Evolutionary conservation across 1,140 invertebrate species (phyloP).

Genomic region (Zaprionus ornatus): DNA sequence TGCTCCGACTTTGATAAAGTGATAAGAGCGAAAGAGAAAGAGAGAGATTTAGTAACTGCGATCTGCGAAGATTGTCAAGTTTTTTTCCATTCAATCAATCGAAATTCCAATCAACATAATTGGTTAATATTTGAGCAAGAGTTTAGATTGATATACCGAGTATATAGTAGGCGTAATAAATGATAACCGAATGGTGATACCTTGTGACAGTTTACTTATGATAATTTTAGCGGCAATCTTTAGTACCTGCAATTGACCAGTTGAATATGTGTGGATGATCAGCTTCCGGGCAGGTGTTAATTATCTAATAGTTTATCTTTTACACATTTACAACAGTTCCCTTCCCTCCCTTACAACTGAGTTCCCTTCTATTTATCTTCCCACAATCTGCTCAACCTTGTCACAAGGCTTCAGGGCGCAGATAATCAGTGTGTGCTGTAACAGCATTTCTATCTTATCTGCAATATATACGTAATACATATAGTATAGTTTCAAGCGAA

Average conservation of each 20-base stretch:
- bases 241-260: background rate
- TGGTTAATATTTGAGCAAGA: conserved; percentile 9
- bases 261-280: background rate
- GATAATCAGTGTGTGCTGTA: background rate
- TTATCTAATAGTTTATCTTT: conserved; percentile 10
- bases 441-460: background rate
- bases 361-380: background rate
- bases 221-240: conserved; percentile 1
- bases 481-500: background rate
- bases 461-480: background rate
- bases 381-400: background rate
- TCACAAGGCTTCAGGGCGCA: background rate
- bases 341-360: background rate
- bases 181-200: conserved; percentile 30
- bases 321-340: background rate
- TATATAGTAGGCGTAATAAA: conserved; percentile 9
- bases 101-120: conserved; percentile 4
- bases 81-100: conserved; percentile 18
- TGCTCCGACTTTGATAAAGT: conserved; percentile 8
- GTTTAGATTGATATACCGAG: conserved; percentile 8
- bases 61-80: conserved; percentile 5
- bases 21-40: background rate
- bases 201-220: conserved; percentile 5
- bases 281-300: conserved; percentile 39
- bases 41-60: background rate